These are phyloP conservation scores for Recurvirostra avosetta DNA, from an alignment of 2,113 vertebrate genomes.

Conservation along the genomic window DNA sequence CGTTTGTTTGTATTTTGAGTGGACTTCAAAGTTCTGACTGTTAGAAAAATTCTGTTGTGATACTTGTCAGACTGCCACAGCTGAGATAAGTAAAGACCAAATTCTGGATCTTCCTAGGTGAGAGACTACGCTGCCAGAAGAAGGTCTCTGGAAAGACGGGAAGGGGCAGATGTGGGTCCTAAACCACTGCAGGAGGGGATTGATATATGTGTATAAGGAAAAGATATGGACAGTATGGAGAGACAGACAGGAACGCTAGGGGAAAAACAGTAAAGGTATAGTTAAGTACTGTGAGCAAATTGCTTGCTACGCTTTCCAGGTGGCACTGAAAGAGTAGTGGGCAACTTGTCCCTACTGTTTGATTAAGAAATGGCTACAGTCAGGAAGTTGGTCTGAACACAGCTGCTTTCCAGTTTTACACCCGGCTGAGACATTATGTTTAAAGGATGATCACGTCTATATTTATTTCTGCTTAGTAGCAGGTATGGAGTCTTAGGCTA, in stretches of 20 bases:
- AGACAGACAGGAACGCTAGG: not conserved
- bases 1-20: not conserved
- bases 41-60: not conserved
- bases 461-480: not conserved
- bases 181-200: not conserved
- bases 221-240: not conserved
- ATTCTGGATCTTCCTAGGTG: not conserved
- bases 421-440: not conserved
- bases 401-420: not conserved
- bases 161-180: not conserved
- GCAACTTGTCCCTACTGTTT: not conserved
- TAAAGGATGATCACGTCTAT: not conserved
- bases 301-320: not conserved
- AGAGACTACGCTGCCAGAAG: not conserved
- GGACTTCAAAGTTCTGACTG: not conserved
- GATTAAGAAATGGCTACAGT: not conserved
- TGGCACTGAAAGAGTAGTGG: not conserved
- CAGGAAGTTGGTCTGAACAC: not conserved
- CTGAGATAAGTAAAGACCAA: not conserved
- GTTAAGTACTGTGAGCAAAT: not conserved
- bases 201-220: not conserved
- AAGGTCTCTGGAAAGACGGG: not conserved
- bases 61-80: not conserved
- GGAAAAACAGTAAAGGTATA: not conserved
- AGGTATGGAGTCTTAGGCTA: not conserved